Evolutionary conservation across 2,113 vertebrate species (phyloP).

Genomic region (Himantopus leucocephalus): DNA sequence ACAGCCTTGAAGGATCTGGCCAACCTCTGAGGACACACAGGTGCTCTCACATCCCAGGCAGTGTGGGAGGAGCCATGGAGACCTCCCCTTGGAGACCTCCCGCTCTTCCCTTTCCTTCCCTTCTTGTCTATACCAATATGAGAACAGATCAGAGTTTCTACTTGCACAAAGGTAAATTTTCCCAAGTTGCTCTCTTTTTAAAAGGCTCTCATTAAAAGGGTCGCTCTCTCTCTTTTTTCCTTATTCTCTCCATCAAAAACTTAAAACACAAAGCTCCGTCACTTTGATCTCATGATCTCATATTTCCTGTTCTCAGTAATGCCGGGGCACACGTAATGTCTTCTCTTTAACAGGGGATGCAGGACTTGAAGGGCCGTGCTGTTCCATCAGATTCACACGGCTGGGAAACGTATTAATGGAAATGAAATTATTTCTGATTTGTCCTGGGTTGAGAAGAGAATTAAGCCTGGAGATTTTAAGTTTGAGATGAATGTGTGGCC

Average conservation of each 20-base stretch:
- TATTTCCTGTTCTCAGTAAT: not conserved
- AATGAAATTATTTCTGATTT: not conserved
- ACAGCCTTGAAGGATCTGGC: not conserved
- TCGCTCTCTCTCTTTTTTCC: not conserved
- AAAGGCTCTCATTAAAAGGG: not conserved
- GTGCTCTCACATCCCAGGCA: not conserved
- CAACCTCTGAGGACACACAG: not conserved
- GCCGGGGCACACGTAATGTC: not conserved
- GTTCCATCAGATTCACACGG: not conserved
- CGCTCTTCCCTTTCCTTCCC: not conserved
- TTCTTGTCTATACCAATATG: not conserved
- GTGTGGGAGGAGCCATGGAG: accelerated
- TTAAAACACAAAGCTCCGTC: not conserved
- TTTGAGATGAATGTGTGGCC: not conserved
- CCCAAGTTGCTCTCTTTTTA: not conserved
- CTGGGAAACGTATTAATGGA: not conserved
- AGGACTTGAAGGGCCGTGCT: not conserved
- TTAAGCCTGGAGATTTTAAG: not conserved
- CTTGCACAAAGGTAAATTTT: not conserved
- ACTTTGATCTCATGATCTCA: not conserved
- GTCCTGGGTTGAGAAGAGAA: not conserved
- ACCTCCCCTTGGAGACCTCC: not conserved
- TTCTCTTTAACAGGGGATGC: not conserved
- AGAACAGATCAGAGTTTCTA: not conserved
- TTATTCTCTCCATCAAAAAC: not conserved